These are phyloP conservation scores for Drosophila fungiperda DNA, from an alignment of 2,888 invertebrate species.

Conservation along the genomic window DNA sequence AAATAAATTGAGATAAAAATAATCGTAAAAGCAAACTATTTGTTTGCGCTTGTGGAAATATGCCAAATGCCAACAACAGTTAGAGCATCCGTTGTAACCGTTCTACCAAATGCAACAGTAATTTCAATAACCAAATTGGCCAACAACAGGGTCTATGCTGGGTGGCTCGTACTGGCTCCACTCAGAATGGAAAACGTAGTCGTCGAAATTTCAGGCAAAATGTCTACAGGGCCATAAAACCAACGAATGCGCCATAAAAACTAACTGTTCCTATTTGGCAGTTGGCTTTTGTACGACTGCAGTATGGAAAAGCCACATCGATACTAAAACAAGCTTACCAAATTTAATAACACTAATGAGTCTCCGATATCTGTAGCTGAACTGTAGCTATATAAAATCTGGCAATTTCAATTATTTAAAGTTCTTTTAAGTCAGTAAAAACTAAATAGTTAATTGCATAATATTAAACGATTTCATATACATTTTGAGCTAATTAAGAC, in stretches of 20 bases:
- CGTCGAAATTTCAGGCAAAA: conserved; percentile 38
- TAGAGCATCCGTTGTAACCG: conserved; percentile 17
- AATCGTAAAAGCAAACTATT: conserved; percentile 40
- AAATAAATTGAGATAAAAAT: conserved; percentile 28
- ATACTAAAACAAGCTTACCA: conserved; percentile 20
- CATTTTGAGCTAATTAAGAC: too few species aligned
- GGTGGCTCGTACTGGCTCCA: not conserved
- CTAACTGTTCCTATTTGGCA: conserved; percentile 67
- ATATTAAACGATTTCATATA: not conserved
- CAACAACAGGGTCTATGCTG: conserved; percentile 18
- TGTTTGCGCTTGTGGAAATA: conserved; percentile 50
- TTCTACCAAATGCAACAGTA: conserved; percentile 66
- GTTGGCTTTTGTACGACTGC: conserved; percentile 18
- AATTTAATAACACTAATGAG: conserved; percentile 9
- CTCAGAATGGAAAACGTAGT: not conserved
- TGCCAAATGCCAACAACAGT: conserved; percentile 32
- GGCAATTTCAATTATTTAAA: not conserved
- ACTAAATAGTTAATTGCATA: not conserved
- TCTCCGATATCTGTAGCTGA: not conserved
- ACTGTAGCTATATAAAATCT: not conserved
- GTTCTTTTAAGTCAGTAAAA: not conserved
- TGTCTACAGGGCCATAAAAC: conserved; percentile 66
- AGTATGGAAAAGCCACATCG: not conserved
- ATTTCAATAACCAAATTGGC: conserved; percentile 70
- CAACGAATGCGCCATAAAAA: conserved; percentile 70